Percentiles rank a stretch among this genome's conserved stretches.
These are phyloP conservation scores for Pachymerium ferrugineum DNA, from an alignment of 2,888 invertebrate species.

Conservation along the genomic window DNA sequence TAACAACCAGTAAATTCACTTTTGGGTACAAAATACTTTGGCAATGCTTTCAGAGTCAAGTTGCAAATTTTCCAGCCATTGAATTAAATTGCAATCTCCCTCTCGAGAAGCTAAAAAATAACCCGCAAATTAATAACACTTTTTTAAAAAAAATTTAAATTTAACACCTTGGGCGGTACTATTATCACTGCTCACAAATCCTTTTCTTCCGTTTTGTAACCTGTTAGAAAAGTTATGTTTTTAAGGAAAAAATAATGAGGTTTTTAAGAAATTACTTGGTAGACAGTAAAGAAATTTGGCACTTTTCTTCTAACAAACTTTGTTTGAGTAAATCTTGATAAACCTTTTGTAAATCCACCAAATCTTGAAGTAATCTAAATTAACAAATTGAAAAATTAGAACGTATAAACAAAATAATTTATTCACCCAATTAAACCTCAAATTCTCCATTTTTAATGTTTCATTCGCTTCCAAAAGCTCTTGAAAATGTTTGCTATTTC, in stretches of 20 bases:
- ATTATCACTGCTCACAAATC: neutral
- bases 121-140: neutral
- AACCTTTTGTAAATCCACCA: slow-evolving; percentile 67
- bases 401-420: neutral
- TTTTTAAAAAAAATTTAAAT: neutral
- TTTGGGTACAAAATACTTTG: slow-evolving; percentile 49
- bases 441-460: slow-evolving; percentile 36
- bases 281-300: slow-evolving; percentile 57
- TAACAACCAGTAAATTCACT: neutral
- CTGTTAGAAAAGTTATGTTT: neutral
- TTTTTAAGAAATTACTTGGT: neutral
- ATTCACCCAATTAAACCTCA: slow-evolving; percentile 4
- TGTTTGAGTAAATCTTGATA: slow-evolving; percentile 66
- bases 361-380: slow-evolving; percentile 63
- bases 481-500: slow-evolving; percentile 19
- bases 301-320: slow-evolving; percentile 63
- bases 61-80: slow-evolving; percentile 66
- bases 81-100: slow-evolving; percentile 56
- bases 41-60: slow-evolving; percentile 63
- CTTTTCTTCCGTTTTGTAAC: neutral
- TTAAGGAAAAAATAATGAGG: neutral
- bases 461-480: slow-evolving; percentile 32
- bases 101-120: neutral
- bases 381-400: neutral
- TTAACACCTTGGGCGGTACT: neutral